A percentile compares a stretch with the other conserved stretches of the same genome.
phyloP scores from a whole-genome alignment of 2,113 vertebrate species.

The Oreocharis arfaki region DNA sequence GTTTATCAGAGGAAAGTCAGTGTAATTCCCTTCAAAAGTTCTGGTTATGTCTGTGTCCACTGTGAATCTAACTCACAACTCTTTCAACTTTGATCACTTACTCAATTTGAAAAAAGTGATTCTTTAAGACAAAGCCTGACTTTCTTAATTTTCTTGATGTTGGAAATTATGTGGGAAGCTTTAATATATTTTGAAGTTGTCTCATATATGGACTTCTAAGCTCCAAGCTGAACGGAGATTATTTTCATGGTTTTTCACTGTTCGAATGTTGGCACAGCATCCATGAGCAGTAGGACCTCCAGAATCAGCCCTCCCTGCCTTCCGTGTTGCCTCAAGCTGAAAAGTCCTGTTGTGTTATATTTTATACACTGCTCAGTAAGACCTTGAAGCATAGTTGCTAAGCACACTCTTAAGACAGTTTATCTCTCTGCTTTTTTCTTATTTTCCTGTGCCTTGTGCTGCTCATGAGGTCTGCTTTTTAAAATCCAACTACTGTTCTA shows the following conservation, averaged over 20 bases:
- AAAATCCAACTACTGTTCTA: rapidly evolving
- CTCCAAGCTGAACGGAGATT: background rate
- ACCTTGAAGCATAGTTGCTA: background rate
- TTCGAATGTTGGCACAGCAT: background rate
- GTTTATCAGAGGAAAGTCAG: background rate
- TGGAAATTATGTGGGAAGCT: background rate
- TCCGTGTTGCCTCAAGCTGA: background rate
- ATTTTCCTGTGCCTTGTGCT: background rate
- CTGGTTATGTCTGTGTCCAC: background rate
- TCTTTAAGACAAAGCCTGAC: background rate
- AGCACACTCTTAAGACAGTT: background rate
- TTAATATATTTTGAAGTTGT: background rate
- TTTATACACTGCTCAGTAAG: background rate
- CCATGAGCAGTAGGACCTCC: background rate
- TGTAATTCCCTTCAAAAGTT: background rate
- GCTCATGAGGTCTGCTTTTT: background rate
- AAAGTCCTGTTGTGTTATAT: background rate
- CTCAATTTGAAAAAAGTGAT: background rate
- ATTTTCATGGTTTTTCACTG: background rate
- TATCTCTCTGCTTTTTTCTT: background rate
- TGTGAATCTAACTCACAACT: background rate
- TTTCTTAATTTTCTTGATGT: background rate
- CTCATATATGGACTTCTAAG: background rate
- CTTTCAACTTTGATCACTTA: background rate
- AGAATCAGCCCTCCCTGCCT: background rate